These are phyloP conservation scores for Oncorhynchus masou DNA, from an alignment of 2,113 vertebrate genomes.

Conservation along the genomic window DNA sequence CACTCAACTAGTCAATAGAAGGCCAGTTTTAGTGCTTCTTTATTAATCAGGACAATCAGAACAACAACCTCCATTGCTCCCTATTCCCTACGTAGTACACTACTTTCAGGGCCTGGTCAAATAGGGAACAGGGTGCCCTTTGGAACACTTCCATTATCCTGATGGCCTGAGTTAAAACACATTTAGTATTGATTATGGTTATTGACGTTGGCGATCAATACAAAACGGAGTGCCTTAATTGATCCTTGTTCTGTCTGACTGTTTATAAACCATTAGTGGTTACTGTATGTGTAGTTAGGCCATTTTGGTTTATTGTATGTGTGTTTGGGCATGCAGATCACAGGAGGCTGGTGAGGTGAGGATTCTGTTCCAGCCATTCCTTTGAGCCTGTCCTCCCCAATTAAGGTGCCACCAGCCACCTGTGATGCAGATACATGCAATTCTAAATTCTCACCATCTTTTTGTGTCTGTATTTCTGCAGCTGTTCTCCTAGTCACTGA, in stretches of 20 bases:
- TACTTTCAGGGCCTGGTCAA: too few relatives aligned
- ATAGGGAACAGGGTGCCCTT: too few relatives aligned
- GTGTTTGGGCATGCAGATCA: too few relatives aligned
- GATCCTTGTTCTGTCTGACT: constrained; percentile 40
- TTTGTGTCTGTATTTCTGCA: neutral
- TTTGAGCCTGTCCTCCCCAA: neutral
- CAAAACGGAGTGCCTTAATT: constrained; percentile 51
- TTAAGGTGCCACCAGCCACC: neutral
- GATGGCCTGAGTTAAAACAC: constrained; percentile 53
- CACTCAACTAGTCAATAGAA: too few relatives aligned
- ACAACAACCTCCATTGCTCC: too few relatives aligned
- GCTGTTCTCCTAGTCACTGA: neutral
- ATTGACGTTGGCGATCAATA: constrained; percentile 67
- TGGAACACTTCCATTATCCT: constrained; percentile 48
- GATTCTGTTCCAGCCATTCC: neutral
- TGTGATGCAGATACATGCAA: too few relatives aligned
- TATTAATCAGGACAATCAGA: too few relatives aligned
- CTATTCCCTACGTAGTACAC: too few relatives aligned
- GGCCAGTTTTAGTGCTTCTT: too few relatives aligned
- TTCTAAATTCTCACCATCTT: neutral
- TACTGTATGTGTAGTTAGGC: too few relatives aligned
- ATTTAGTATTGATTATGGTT: constrained; percentile 48
- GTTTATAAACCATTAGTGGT: neutral
- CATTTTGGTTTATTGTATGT: too few relatives aligned
- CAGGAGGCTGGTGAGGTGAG: too few relatives aligned